These are phyloP conservation scores for Babylonia areolata DNA, from an alignment of 1,140 invertebrate genomes.

Conservation along the genomic window DNA sequence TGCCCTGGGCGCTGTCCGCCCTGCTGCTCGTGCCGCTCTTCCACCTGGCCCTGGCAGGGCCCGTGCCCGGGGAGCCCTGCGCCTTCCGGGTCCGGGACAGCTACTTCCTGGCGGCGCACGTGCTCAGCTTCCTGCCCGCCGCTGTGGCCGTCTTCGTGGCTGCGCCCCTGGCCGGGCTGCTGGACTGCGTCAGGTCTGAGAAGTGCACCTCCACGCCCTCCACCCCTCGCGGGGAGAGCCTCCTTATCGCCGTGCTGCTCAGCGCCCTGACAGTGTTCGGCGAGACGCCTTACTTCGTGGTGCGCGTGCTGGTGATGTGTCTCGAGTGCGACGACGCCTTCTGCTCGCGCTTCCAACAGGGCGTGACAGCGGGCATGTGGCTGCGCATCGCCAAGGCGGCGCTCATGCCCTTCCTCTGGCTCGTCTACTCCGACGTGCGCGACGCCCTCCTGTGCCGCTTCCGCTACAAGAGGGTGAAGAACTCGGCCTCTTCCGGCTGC, in stretches of 20 bases:
- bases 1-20: constrained; percentile 45
- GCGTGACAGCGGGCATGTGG: constrained; percentile 45
- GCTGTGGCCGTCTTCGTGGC: constrained; percentile 39
- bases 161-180: constrained; percentile 43
- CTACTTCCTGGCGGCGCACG: constrained; percentile 42
- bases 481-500: too few species aligned
- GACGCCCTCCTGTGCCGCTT: constrained; percentile 45
- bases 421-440: constrained; percentile 50
- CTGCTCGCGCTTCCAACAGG: constrained; percentile 45
- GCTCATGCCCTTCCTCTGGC: constrained; percentile 51
- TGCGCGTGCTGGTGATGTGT: constrained; percentile 46
- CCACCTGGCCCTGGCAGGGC: constrained; percentile 27
- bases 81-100: constrained; percentile 39
- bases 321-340: constrained; percentile 46
- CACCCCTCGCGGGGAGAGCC: constrained; percentile 44
- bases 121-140: constrained; percentile 44
- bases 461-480: constrained; percentile 33
- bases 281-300: constrained; percentile 53
- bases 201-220: constrained; percentile 41
- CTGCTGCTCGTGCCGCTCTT: constrained; percentile 45
- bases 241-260: constrained; percentile 39
- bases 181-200: constrained; percentile 41
- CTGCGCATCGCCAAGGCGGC: constrained; percentile 46
- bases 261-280: constrained; percentile 45
- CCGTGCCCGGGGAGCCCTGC: constrained; percentile 33